Evolutionary conservation across 2,888 invertebrate species (phyloP).

Genomic region (Beris chalybata): DNA sequence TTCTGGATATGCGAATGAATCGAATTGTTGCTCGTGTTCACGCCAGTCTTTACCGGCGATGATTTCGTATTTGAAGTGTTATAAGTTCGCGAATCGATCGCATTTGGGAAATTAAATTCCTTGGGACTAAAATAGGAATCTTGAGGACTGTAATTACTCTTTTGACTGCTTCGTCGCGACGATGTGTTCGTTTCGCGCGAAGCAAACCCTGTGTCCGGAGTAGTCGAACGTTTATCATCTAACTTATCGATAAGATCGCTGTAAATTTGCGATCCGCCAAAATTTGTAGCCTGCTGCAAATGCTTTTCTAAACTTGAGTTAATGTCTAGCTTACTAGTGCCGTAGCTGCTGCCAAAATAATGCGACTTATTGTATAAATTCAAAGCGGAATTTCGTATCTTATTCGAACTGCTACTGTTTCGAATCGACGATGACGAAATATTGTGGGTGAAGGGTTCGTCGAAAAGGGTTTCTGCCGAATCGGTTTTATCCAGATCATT

Average conservation of each 20-base stretch:
- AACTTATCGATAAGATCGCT: conserved; percentile 46
- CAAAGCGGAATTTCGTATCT: conserved; percentile 23
- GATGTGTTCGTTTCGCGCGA: conserved; percentile 55
- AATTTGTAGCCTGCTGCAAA: conserved; percentile 48
- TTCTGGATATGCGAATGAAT: conserved; percentile 44
- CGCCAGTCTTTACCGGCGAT: conserved; percentile 49
- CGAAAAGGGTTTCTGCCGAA: conserved; percentile 55
- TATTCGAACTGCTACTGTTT: conserved; percentile 48
- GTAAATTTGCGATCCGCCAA: conserved; percentile 41
- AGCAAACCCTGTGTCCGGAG: conserved; percentile 56
- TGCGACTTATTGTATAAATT: conserved; percentile 18
- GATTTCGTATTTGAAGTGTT: conserved; percentile 41
- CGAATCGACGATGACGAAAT: conserved; percentile 50
- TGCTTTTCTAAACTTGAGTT: conserved; percentile 52
- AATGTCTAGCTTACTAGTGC: conserved; percentile 50
- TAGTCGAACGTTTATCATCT: conserved; percentile 55
- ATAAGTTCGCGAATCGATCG: conserved; percentile 43
- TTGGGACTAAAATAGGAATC: conserved; percentile 48
- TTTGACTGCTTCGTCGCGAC: conserved; percentile 55
- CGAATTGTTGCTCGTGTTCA: conserved; percentile 48
- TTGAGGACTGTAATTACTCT: conserved; percentile 56
- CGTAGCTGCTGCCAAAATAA: conserved; percentile 40
- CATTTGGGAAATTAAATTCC: conserved; percentile 38
- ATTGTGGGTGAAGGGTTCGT: conserved; percentile 44
- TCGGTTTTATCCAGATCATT: conserved; percentile 56